Conservation (phyloP, 2,888 invertebrate species). For the Galeruca laticollis region DNA sequence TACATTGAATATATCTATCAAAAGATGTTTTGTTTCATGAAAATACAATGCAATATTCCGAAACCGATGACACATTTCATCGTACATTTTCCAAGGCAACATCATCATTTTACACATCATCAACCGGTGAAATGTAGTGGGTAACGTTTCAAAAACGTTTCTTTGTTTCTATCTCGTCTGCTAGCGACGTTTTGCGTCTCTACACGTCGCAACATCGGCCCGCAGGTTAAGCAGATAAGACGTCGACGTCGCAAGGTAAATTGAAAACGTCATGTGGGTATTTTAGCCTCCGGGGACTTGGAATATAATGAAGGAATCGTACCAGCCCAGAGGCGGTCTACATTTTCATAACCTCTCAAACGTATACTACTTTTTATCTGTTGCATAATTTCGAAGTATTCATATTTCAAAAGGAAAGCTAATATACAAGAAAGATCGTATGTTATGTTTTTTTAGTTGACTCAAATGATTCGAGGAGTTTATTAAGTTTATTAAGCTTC, state of each 20-base stretch:
- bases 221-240: constrained; percentile 46
- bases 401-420: background rate
- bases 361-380: background rate
- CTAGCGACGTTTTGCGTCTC: constrained; percentile 7
- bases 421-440: background rate
- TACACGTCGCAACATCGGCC: constrained; percentile 11
- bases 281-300: constrained; percentile 39
- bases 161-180: constrained; percentile 21
- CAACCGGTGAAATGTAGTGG: background rate
- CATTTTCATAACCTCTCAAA: constrained; percentile 20
- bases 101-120: background rate
- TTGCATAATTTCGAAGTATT: no score
- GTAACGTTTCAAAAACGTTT: constrained; percentile 11
- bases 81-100: background rate
- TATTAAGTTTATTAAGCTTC: no score
- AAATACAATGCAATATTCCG: no score
- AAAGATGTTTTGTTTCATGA: no score
- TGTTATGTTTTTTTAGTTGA: background rate
- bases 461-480: no score
- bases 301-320: constrained; percentile 46
- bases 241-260: constrained; percentile 37
- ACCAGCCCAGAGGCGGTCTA: constrained; percentile 24
- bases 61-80: no score
- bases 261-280: constrained; percentile 48
- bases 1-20: no score